These are phyloP conservation scores for Trachythela sp. DNA, from an alignment of 64 coral and sea anemone species.

Conservation along the genomic window DNA sequence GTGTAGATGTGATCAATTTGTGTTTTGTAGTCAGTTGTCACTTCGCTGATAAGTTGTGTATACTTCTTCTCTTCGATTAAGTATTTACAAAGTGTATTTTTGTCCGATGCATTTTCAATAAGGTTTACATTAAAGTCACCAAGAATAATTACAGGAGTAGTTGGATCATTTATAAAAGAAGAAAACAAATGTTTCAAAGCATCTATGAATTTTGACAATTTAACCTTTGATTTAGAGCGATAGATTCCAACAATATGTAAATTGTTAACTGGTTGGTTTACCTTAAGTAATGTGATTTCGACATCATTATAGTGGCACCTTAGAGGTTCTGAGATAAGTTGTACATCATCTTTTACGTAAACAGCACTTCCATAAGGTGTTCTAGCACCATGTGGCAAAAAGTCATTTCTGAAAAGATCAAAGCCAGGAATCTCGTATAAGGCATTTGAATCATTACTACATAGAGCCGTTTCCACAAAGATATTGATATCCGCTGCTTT, in stretches of 20 bases:
- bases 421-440: conserved; percentile 27
- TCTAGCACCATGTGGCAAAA: conserved; percentile 26
- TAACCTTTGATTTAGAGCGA: conserved; percentile 41
- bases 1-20: conserved; percentile 48
- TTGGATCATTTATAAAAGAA: not conserved
- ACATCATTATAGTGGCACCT: conserved; percentile 48
- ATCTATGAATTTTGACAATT: conserved; percentile 11
- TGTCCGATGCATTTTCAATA: conserved; percentile 18
- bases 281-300: conserved; percentile 45
- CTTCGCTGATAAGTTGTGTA: conserved; percentile 33
- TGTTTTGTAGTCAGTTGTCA: conserved; percentile 5
- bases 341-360: conserved; percentile 41
- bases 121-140: conserved; percentile 58
- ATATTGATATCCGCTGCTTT: conserved; percentile 58
- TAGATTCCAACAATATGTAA: conserved; percentile 54
- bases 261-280: conserved; percentile 28
- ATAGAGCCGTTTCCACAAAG: conserved; percentile 44
- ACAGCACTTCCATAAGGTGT: conserved; percentile 50
- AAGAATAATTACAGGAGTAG: conserved; percentile 25
- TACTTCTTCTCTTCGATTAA: conserved; percentile 28
- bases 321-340: conserved; percentile 18
- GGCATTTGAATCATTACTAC: conserved; percentile 27
- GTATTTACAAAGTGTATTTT: conserved; percentile 26
- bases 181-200: conserved; percentile 21
- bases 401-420: conserved; percentile 55